Percentiles rank a stretch among this genome's conserved stretches.
These are phyloP conservation scores for Drosophila micromelanica DNA, from an alignment of 1,140 invertebrate species.

Conservation along the genomic window DNA sequence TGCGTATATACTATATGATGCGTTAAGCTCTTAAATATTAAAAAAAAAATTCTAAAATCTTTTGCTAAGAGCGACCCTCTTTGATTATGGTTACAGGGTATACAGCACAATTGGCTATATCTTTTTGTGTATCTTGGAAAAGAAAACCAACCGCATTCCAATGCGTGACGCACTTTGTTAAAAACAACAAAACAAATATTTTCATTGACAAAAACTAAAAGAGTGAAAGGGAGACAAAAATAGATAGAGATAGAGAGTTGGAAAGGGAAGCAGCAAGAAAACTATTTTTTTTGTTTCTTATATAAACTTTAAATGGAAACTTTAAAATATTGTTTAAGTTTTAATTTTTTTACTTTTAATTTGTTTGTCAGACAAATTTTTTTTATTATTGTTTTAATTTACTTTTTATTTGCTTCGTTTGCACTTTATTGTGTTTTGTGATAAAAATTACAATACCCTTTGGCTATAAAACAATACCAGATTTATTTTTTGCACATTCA, in stretches of 20 bases:
- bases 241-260: background rate
- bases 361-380: background rate
- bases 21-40: too few relatives aligned
- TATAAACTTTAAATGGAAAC: too few relatives aligned
- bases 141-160: constrained; percentile 70
- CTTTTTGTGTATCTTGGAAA: constrained; percentile 23
- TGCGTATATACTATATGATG: too few relatives aligned
- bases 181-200: constrained; percentile 35
- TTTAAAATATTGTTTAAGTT: background rate
- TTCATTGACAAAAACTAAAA: constrained; percentile 52
- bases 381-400: background rate
- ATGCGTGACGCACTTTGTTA: constrained; percentile 58
- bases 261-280: background rate
- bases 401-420: background rate
- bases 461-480: background rate
- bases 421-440: background rate
- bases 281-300: background rate
- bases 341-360: background rate
- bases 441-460: background rate
- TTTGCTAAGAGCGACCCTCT: background rate
- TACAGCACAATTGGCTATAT: background rate
- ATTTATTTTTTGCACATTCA: background rate
- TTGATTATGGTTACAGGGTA: background rate
- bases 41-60: too few relatives aligned
- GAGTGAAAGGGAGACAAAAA: background rate